A percentile compares a stretch with the other conserved stretches of the same genome.
phyloP scores from a whole-genome alignment of 1,140 invertebrate genomes.

The Cydia splendana region DNA sequence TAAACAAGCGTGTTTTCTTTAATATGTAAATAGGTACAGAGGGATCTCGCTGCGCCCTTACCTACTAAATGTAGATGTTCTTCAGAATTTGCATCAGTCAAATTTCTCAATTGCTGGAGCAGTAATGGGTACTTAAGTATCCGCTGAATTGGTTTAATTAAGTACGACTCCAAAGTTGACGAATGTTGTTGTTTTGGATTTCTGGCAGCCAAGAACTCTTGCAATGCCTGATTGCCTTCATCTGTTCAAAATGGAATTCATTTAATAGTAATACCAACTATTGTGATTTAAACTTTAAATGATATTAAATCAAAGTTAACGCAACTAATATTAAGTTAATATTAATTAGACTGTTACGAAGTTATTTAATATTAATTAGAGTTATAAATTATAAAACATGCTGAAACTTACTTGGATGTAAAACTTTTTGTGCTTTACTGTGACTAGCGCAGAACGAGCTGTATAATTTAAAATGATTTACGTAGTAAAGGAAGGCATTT shows the following conservation, averaged over 20 bases:
- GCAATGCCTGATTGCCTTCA: constrained; percentile 97
- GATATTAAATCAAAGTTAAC: neutral
- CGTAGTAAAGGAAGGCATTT: constrained; percentile 98
- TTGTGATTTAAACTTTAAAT: neutral
- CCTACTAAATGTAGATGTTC: constrained; percentile 96
- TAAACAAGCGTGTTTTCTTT: constrained; percentile 9
- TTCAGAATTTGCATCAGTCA: constrained; percentile 94
- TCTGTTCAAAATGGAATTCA: constrained; percentile 79
- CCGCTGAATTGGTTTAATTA: constrained; percentile 99
- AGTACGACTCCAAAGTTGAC: constrained; percentile 97
- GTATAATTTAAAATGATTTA: constrained; percentile 99
- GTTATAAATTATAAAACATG: constrained; percentile 10
- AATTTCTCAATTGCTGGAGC: constrained; percentile 95
- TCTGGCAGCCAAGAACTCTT: constrained; percentile 95
- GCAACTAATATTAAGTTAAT: neutral
- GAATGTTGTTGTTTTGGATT: constrained; percentile 98
- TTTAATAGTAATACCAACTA: constrained; percentile 22
- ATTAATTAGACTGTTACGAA: neutral
- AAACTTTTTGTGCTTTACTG: constrained; percentile 98
- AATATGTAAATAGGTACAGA: constrained; percentile 28
- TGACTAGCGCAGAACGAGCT: constrained; percentile 99
- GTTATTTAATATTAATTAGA: neutral
- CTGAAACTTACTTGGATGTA: constrained; percentile 94
- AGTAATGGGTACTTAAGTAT: constrained; percentile 98
- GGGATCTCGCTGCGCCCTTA: constrained; percentile 68